Percentiles rank a stretch among this genome's conserved stretches.
Evolutionary conservation across 2,113 vertebrate species (phyloP).

Genomic region (Melanotaenia duboulayi): DNA sequence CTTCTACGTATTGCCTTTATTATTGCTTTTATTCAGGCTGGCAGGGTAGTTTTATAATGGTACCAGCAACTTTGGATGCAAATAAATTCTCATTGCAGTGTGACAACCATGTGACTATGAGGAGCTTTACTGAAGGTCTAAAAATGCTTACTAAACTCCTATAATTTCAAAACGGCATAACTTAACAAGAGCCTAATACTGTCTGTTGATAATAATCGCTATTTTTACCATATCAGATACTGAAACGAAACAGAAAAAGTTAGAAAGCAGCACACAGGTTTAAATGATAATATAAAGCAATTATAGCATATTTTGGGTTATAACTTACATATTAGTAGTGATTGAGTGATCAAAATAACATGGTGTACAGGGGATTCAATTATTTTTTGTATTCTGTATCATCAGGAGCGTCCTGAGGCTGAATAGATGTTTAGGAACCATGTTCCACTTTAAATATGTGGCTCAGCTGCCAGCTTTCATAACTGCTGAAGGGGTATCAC

Average conservation of each 20-base stretch:
- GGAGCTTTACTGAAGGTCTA: conserved; percentile 4
- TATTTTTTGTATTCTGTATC: neutral
- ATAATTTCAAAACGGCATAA: conserved; percentile 8
- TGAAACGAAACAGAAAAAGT: neutral
- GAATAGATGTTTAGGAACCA: conserved; percentile 34
- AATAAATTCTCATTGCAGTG: conserved; percentile 10
- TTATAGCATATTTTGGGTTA: neutral
- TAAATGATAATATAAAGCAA: no score
- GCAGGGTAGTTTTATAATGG: neutral
- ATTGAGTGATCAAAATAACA: neutral
- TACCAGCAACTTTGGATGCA: neutral
- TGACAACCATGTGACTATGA: conserved; percentile 1
- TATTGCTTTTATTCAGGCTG: neutral
- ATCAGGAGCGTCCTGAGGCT: conserved; percentile 11
- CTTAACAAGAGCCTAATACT: neutral
- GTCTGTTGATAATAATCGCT: neutral
- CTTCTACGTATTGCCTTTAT: neutral
- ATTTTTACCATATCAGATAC: conserved; percentile 6
- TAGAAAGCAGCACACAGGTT: no score
- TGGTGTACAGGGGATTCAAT: no score
- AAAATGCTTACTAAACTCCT: conserved; percentile 13
- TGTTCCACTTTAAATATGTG: conserved; percentile 37
- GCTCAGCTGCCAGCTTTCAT: conserved; percentile 48
- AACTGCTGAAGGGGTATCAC: conserved; percentile 49
- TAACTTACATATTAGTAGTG: neutral